Evolutionary conservation across 2,888 invertebrate species (phyloP), one percentile per base, ranked within the genome.

Genomic region (Noctua janthe): DNA sequence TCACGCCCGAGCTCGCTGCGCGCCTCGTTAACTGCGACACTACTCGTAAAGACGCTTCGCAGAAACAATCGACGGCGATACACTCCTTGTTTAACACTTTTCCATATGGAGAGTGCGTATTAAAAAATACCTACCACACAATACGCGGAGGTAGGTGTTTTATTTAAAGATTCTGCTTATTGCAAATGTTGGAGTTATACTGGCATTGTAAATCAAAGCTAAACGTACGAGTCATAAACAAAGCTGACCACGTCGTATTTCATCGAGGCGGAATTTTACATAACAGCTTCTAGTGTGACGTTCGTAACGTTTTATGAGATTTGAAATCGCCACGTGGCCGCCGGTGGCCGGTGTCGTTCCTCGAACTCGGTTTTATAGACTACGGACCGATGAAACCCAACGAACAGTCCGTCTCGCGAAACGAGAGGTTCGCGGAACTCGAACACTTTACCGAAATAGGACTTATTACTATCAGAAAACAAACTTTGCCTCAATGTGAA

Each of bases 321-420:
- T 92, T 82, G 91, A 91, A 91, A 91, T 91, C 92, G 89, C 88
- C 93, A 95, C 94, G 94, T 94, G 94, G 93, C 88, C 75, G 92
- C 91, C 92, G 94, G 94, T 93, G 95, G 94, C 92, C 93, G 91
- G 86, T 90, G 90, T 91, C 88, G 90, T 95, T 96, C 96, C 90
- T 83, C 93, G 97, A 97, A 97, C 92, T 91, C 90, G 74, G 92
- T 94, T 96, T 96, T 96, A 96, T 96, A 91, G 95, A 94, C 94
- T 94, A 95, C 92, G 96, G 95, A 92, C 95, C 93, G 95, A 94
- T 96, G 96, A 95, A 95, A 96, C 93, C 94, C 92, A 94, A 94
- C 94, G 94, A 94, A 94, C 94, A 94, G 91, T 91, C 92, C 90
- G 90, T 91, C 93, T 91, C 89, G 91, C 92, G 87, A 92, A 93